Base-by-base conservation (phyloP, 2,113 vertebrate species). In the Reinhardtius hippoglossoides region DNA sequence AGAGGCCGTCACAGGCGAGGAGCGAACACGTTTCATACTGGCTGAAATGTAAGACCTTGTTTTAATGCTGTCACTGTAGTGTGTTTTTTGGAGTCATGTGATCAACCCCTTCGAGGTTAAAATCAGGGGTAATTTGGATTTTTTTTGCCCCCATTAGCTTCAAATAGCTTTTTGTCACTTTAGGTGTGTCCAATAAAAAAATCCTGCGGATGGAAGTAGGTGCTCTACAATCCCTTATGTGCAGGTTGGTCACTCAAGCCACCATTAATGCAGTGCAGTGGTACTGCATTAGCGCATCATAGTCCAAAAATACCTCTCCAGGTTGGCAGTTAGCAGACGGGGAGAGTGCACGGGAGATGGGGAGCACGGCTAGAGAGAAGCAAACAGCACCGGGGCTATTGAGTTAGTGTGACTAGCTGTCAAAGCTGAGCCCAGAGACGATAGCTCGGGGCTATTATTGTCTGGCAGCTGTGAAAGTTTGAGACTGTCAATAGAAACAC, bases 351-450 rank as follows among this genome's bases (percentile, higher is more conserved):
- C 76, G 62, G 8, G 68, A 74, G 72, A 69, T 71, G 16, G 62
- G 68, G 76, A 64, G 46, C 24, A 35, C 23, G 16, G 65, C 74
- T 63, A 26, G 44, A 80, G 68, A 64, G 56, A 71, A 60, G 27
- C 81, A 77, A 76, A 80, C 66, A 80, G 82, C n/a, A 57, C 46
- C 0, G 1, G 64, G 62, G 76, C 64, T 74, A 76, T 78, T 67
- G 54, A 50, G 70, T 90, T 86, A 75, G 69, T 3, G 2, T 61
- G 70, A 78, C 58, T 71, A 76, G 20, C 63, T 84, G 86, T 81
- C 83, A 89, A 60, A 76, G 67, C 58, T 7, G 20, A 84, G 64
- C 65, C 4, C 23, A 76, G 56, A 63, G 54, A 64, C 21, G 5
- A n/a, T 23, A 50, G 82, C 78, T 62, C 0, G 0, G 20, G 79